Conservation (phyloP, 37 sponge, comb jelly and placozoan genomes). For the Beroe forskalii region DNA sequence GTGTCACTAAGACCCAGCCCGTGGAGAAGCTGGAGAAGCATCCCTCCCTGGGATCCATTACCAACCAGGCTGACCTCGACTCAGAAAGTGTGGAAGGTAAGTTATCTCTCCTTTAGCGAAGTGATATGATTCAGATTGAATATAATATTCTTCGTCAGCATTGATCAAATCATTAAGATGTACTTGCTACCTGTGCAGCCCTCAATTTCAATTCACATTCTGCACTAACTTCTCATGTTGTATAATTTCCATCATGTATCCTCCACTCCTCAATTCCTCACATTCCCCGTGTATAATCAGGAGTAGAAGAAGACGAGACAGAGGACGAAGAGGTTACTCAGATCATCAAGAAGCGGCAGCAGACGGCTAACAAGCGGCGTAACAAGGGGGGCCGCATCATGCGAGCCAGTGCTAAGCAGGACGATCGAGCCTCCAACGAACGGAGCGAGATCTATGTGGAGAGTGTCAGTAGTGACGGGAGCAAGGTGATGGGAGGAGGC, state of each 20-base stretch:
- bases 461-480: conserved; percentile 57
- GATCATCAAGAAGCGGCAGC: conserved; percentile 32
- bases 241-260: no score
- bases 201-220: not conserved
- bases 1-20: not conserved
- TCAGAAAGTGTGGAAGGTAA: conserved; percentile 25
- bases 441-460: conserved; percentile 30
- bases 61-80: not conserved
- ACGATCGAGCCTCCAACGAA: not conserved
- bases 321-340: conserved; percentile 56
- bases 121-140: no score
- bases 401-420: not conserved
- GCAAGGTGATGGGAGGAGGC: conserved; percentile 44
- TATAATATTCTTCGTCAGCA: no score
- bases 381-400: not conserved
- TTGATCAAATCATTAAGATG: not conserved
- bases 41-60: not conserved
- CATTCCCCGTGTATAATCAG: no score
- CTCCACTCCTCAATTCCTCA: not conserved
- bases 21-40: conserved; percentile 53
- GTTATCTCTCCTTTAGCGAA: not conserved
- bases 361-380: conserved; percentile 8
- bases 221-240: not conserved
- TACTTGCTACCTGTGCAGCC: not conserved
- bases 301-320: conserved; percentile 40